Base-by-base conservation (phyloP, 2,113 vertebrate genomes). In the Phoxinus phoxinus region DNA sequence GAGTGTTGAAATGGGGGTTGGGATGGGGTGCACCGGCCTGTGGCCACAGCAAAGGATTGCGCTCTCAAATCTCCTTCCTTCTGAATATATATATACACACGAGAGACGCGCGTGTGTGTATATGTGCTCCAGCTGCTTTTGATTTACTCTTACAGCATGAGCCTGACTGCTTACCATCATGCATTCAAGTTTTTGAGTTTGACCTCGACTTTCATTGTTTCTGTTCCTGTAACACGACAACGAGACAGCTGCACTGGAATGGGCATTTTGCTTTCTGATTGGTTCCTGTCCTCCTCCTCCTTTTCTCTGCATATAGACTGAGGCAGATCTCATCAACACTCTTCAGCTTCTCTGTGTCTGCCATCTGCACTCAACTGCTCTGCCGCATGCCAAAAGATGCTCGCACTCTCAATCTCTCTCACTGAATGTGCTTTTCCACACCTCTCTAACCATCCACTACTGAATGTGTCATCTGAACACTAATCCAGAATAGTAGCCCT, bases 31-130 rank as follows among this genome's bases (percentile, higher is more conserved):
- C 92, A 93, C 85, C 88, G 73, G 80, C 86, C 88, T 87, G 87
- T 67, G 59, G 81, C 92, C 84, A 90, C 91, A 91, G 91, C 93
- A 91, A 91, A 92, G 86, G 93, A 94, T 94, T 92, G 92, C 93
- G 85, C 89, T 88, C 81, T 77, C 53, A 77, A 88, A 87, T 83
- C 61, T 87, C 76, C 41, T 91, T 44, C 44, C 25, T 56, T 80
- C 41, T 80, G 35, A 72, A 73, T 73, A 48, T 74, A 90, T 87
- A 88, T 69, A 90, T 74, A 90, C 85, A 91, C 91, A 89, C 86
- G 90, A 90, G 89, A 81, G 79, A 88, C 2, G 74, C 53, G 78
- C 2, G 74, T 46, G 78, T 81, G 86, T 87, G 85, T 89, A 85
- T 84, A 90, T 81, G 80, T 73, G 71, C 86, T 80, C 76, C 67